Evolutionary conservation across 2,113 vertebrate species (phyloP), one percentile per base, ranked within the genome.

Genomic region (Oncorhynchus kisutch): DNA sequence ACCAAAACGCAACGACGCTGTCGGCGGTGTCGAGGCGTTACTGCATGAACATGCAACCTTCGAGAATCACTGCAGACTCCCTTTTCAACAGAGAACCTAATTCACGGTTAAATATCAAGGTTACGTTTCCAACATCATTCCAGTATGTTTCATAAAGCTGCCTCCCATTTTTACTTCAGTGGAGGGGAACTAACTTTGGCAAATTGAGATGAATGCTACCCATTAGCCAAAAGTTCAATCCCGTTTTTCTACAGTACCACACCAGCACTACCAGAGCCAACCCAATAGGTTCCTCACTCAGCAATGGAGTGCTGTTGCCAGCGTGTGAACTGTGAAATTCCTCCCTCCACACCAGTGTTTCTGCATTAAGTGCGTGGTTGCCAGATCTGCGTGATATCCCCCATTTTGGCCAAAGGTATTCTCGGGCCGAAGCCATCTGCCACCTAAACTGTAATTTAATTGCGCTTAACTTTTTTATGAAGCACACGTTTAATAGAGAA

Each of bases 361-460:
- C 74, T 76, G n/a, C 69, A 71, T 78, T 64, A 67, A 67, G 27
- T 67, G 67, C 67, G 9, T 78, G 65, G 73, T 81, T 72, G 77
- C 82, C 78, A 81, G 54, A 54, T 77, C 54, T 29, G 67, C 49
- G 67, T 45, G 78, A 81, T 75, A 29, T 70, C 48, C 68, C 66
- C 67, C 11, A 54, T 49, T 78, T 54, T 18, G 51, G 51, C 16
- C 51, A 54, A 54, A 54, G 16, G 16, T 4, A 4, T 14, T 54
- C 16, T 18, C 12, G 71, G 60, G 9, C 77, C 66, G 20, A 78
- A 78, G 81, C 83, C 69, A 73, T 85, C 5, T 92, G 90, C 89
- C 88, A 86, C 82, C 84, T 75, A 88, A 87, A 91, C 83, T 90
- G 85, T 88, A 90, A 93, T 90, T 87, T 80, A 79, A 87, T 90